Percentiles rank a stretch among this genome's conserved stretches.
phyloP scores from a whole-genome alignment of 1,140 invertebrate species.

The Nebria ingens region DNA sequence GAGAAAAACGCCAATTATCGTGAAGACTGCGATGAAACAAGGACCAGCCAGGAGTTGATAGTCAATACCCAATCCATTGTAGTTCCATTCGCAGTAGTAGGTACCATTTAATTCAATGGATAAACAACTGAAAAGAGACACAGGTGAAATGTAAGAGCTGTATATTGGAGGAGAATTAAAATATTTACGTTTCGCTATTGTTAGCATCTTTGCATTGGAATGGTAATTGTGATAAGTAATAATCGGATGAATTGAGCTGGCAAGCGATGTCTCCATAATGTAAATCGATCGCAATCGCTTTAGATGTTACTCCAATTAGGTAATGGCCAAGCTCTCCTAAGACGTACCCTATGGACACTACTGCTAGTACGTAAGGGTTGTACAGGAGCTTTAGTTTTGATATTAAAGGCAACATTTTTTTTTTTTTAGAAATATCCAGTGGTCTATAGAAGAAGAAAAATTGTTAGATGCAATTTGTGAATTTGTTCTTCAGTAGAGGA shows the following conservation, averaged over 20 bases:
- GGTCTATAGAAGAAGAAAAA: too few relatives aligned
- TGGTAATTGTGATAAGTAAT: conserved; percentile 46
- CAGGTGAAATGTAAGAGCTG: too few relatives aligned
- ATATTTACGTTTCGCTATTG: conserved; percentile 47
- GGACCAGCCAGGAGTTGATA: conserved; percentile 89
- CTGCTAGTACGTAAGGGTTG: conserved; percentile 61
- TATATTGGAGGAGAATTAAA: neutral
- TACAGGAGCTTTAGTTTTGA: conserved; percentile 58
- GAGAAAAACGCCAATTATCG: conserved; percentile 72
- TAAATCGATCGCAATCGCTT: conserved; percentile 69
- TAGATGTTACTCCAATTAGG: conserved; percentile 77
- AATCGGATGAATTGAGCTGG: conserved; percentile 57
- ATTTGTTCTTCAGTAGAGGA: too few relatives aligned
- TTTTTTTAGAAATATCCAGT: too few relatives aligned
- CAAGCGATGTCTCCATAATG: conserved; percentile 84
- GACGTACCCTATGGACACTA: conserved; percentile 72
- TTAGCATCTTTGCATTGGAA: conserved; percentile 52
- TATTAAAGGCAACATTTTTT: conserved; percentile 30
- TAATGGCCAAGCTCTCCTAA: conserved; percentile 78
- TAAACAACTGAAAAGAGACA: conserved; percentile 60
- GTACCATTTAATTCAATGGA: conserved; percentile 56
- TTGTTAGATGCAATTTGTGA: too few relatives aligned
- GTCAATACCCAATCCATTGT: conserved; percentile 82
- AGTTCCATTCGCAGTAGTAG: conserved; percentile 78
- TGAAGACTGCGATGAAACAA: conserved; percentile 84